Conservation (phyloP, 1,140 invertebrate genomes). For the Chymomyza costata region DNA sequence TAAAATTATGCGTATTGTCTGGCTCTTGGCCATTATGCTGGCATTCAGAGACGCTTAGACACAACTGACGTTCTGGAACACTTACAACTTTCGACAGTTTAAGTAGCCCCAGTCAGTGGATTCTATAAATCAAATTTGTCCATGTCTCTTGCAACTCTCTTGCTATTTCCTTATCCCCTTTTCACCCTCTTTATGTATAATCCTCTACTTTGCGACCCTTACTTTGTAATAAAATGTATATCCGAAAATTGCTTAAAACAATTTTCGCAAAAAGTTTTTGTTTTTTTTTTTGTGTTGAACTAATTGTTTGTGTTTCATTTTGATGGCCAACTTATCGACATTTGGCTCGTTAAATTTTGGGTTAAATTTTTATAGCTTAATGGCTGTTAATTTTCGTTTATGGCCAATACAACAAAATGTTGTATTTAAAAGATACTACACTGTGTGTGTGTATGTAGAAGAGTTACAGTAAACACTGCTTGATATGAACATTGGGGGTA, state of each 20-base stretch:
- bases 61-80: slow-evolving; percentile 57
- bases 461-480: too few species aligned
- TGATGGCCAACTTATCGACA: slow-evolving; percentile 6
- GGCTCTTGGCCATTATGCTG: slow-evolving; percentile 57
- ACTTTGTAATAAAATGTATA: too few species aligned
- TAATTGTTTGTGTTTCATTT: slow-evolving; percentile 61
- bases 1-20: slow-evolving; percentile 69
- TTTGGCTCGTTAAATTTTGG: slow-evolving; percentile 41
- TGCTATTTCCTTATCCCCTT: too few species aligned
- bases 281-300: slow-evolving; percentile 23
- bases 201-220: slow-evolving; percentile 1
- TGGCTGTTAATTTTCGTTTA: slow-evolving; percentile 51
- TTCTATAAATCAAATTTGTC: slow-evolving; percentile 66
- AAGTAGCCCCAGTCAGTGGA: slow-evolving; percentile 35
- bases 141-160: neutral
- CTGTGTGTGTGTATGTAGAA: too few species aligned
- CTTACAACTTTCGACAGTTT: slow-evolving; percentile 71
- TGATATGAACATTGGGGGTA: too few species aligned
- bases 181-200: too few species aligned
- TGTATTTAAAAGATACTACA: too few species aligned
- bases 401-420: too few species aligned
- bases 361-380: slow-evolving; percentile 43
- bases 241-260: slow-evolving; percentile 13
- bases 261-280: slow-evolving; percentile 22
- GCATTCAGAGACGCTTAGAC: slow-evolving; percentile 67